A percentile compares a stretch with the other conserved stretches of the same genome.
Evolutionary conservation across 35 echinoderm and acorn worm species (phyloP).

Genomic region (Anneissia japonica): DNA sequence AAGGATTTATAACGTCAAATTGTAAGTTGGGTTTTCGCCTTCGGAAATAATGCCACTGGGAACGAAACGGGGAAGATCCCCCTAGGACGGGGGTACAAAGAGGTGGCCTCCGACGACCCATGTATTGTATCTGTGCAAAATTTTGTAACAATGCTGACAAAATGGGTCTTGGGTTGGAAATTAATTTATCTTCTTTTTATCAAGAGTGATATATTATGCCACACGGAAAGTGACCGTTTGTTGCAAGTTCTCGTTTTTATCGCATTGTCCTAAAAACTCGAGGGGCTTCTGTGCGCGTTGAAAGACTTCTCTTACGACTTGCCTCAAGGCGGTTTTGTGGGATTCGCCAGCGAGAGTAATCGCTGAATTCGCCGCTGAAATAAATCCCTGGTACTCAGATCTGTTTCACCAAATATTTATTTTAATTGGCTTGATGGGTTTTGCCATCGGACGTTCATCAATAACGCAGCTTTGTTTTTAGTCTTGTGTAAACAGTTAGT

Average conservation of each 20-base stretch:
- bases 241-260: background rate
- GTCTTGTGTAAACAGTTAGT: background rate
- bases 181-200: background rate
- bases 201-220: background rate
- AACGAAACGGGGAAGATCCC: too few species aligned
- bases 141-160: too few species aligned
- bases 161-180: background rate
- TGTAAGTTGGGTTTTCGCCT: too few species aligned
- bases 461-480: background rate
- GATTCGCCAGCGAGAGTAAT: background rate
- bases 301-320: background rate
- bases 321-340: background rate
- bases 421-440: slow-evolving; percentile 1
- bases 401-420: background rate
- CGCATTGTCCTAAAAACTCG: background rate
- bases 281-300: background rate
- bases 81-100: too few species aligned
- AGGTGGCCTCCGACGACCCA: too few species aligned
- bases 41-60: too few species aligned
- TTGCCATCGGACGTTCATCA: background rate
- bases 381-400: background rate
- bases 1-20: too few species aligned
- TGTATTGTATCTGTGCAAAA: too few species aligned
- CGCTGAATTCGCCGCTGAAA: background rate
- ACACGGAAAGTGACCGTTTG: background rate